phyloP scores from a whole-genome alignment of 2,888 invertebrate genomes.

The Charanyca ferruginea region DNA sequence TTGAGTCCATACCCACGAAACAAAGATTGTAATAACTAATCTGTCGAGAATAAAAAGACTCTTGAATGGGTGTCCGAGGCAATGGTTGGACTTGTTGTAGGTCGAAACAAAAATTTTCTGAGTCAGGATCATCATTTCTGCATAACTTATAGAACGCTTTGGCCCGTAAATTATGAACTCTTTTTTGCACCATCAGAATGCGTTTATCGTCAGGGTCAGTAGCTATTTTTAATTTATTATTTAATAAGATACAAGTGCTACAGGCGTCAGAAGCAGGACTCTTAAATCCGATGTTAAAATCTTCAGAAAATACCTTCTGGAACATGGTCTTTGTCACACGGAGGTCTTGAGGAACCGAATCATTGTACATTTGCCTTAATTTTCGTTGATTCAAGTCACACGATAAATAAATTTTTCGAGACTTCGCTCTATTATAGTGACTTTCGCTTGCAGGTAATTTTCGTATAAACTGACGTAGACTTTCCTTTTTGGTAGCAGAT shows the following conservation, averaged over 20 bases:
- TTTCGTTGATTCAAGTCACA: conserved; percentile 54
- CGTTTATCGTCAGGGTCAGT: conserved; percentile 25
- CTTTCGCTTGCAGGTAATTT: too few relatives aligned
- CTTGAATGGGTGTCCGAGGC: conserved; percentile 56
- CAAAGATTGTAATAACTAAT: conserved; percentile 58
- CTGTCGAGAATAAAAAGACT: conserved; percentile 58
- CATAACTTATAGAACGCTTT: conserved; percentile 53
- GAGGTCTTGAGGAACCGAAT: conserved; percentile 41
- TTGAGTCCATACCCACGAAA: conserved; percentile 60
- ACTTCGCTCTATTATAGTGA: too few relatives aligned
- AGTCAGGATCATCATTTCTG: conserved; percentile 42
- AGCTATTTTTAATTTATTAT: conserved; percentile 50
- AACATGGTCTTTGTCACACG: conserved; percentile 49
- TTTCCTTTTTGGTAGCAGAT: too few relatives aligned
- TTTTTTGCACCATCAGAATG: conserved; percentile 50
- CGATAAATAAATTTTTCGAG: too few relatives aligned
- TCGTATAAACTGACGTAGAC: too few relatives aligned
- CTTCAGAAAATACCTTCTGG: conserved; percentile 51
- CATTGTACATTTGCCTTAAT: conserved; percentile 61
- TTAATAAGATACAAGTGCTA: conserved; percentile 54
- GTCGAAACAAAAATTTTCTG: conserved; percentile 55
- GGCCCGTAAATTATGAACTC: conserved; percentile 57
- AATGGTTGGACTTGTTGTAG: conserved; percentile 56
- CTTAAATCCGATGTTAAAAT: conserved; percentile 19
- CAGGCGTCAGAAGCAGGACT: conserved; percentile 40